Evolutionary conservation across 2,888 invertebrate genomes (phyloP).

Genomic region (Agrotis exclamationis): DNA sequence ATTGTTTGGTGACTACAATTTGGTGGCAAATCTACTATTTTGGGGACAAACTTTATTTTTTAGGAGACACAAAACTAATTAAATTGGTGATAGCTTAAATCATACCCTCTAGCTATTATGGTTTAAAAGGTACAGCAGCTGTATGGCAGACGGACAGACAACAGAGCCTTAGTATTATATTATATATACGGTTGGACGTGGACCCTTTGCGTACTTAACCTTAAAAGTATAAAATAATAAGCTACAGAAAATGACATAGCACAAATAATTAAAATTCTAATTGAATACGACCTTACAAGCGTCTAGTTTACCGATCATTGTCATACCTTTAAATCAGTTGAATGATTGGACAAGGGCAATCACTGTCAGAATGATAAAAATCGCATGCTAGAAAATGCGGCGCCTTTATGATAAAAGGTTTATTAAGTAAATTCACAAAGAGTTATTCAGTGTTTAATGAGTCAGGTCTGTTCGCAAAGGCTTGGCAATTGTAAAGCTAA

Average conservation of each 20-base stretch:
- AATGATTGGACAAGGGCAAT: conserved; percentile 35
- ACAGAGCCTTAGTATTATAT: neutral
- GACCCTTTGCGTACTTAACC: neutral
- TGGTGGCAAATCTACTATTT: too few relatives aligned
- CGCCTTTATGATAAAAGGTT: conserved; percentile 23
- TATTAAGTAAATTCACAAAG: conserved; percentile 16
- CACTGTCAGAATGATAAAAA: conserved; percentile 9
- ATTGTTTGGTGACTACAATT: too few relatives aligned
- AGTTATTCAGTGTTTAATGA: conserved; percentile 18
- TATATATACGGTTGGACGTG: too few relatives aligned
- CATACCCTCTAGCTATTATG: too few relatives aligned
- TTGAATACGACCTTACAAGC: conserved; percentile 19
- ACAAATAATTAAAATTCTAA: conserved; percentile 19
- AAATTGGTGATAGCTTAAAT: too few relatives aligned
- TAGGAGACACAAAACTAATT: too few relatives aligned
- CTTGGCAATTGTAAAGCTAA: conserved; percentile 30
- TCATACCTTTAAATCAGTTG: conserved; percentile 21
- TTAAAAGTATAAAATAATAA: conserved; percentile 17
- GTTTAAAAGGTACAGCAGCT: neutral
- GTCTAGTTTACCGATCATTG: conserved; percentile 22
- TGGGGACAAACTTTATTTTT: too few relatives aligned
- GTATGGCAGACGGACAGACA: neutral
- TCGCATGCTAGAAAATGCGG: conserved; percentile 12
- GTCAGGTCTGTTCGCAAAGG: conserved; percentile 25
- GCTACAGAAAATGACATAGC: neutral